Conservation (phyloP, 2,113 vertebrate species). For the Agelaius tricolor region DNA sequence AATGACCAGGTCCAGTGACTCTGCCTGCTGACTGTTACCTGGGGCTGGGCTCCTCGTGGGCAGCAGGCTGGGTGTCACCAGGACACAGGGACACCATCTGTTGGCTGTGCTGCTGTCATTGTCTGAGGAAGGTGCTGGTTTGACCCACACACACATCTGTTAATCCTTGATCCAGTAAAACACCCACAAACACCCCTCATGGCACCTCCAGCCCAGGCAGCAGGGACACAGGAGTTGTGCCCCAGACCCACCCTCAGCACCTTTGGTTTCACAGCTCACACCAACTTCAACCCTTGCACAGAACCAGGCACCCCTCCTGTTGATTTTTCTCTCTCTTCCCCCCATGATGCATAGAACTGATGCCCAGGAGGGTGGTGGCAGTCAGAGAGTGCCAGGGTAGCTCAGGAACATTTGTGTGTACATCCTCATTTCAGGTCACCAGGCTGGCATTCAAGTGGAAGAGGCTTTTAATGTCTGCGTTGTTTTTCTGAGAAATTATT, state of each 20-base stretch:
- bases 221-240: not conserved
- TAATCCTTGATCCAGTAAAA: not conserved
- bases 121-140: not conserved
- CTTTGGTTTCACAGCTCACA: not conserved
- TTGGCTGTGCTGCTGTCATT: not conserved
- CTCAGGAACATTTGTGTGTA: not conserved
- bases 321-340: not conserved
- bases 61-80: not conserved
- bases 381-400: not conserved
- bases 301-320: not conserved
- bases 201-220: not conserved
- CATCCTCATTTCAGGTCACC: not conserved
- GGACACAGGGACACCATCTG: not conserved
- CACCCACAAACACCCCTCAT: not conserved
- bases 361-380: not conserved
- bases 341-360: not conserved
- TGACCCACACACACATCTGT: not conserved
- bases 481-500: not conserved
- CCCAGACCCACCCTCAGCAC: not conserved
- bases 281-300: not conserved
- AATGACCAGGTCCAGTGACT: not conserved
- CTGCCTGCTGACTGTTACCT: not conserved
- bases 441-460: not conserved
- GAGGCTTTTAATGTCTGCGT: not conserved
- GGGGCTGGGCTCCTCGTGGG: not conserved